Evolutionary conservation across 2,113 vertebrate genomes (phyloP), one percentile per base, ranked within the genome.

Genomic region (Tragulus kanchil): DNA sequence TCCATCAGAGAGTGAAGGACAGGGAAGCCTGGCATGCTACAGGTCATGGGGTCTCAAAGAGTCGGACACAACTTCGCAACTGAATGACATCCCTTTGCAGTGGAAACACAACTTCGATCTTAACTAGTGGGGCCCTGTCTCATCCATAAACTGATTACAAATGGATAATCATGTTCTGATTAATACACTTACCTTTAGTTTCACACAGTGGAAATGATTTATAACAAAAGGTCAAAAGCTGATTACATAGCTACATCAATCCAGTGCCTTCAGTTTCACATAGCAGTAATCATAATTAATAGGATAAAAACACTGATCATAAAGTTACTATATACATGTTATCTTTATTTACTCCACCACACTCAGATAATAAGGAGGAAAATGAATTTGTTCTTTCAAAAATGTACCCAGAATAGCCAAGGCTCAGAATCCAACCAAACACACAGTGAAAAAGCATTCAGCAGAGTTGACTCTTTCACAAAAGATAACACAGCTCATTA

Each of bases 381-480:
- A 86, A 84, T 56, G 54, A 59, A 65, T 69, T 52, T 67, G 4
- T 67, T 86, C n/a, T 94, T 78, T 81, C 42, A 91, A 96, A 97
- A 85, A 36, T 79, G 54, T 31, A 50, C n/a, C 62, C 78, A 75
- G 31, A 89, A 85, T 21, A 85, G 8, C 15, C 19, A 1, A 83
- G 10, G 25, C 25, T 73, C 17, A 12, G 56, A 90, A 31, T 25
- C 36, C 25, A 85, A 62, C 28, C 83, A 75, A 82, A 64, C 42
- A 75, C n/a, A n/a, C n/a, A n/a, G 56, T 54, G 75, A 71, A 87
- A 87, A 65, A 81, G 1, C 23, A 79, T 11, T 54, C 64, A 64
- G 12, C 42, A 31, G 94, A 81, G 23, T 1, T 61, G 61, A 64
- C 65, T 75, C 65, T 81, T 84, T 67, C 28, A 84, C 23, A 89